These are phyloP conservation scores for Ptilorrhoa leucosticta DNA, from an alignment of 2,113 vertebrate species.

Conservation along the genomic window DNA sequence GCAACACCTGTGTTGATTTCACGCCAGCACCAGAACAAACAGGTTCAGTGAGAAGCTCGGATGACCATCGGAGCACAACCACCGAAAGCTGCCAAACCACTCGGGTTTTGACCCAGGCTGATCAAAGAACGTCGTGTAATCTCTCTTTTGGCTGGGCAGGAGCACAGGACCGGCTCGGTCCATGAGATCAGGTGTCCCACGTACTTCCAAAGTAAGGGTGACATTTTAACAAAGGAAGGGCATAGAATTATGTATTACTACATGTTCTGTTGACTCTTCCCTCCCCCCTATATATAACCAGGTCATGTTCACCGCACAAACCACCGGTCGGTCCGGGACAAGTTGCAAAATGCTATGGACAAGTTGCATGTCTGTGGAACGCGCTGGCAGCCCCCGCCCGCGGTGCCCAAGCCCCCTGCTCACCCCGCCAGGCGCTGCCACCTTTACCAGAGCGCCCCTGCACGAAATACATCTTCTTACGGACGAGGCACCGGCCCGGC, in stretches of 20 bases:
- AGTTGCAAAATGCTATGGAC: accelerated
- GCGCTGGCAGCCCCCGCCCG: background rate
- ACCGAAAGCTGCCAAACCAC: background rate
- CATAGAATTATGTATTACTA: accelerated
- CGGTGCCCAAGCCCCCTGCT: background rate
- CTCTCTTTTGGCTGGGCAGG: background rate
- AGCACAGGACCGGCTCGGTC: background rate
- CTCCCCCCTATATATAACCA: accelerated
- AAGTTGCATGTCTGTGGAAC: background rate
- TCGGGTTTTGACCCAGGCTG: background rate
- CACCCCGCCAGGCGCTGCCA: background rate
- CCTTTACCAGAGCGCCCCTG: accelerated
- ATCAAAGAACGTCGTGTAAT: background rate
- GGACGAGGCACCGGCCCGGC: background rate
- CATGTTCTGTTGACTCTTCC: background rate
- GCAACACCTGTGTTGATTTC: background rate
- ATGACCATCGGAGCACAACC: background rate
- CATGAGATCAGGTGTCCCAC: background rate
- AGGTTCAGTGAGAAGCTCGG: background rate
- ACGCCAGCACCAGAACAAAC: background rate
- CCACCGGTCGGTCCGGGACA: background rate
- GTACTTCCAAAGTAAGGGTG: background rate
- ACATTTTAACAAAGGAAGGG: background rate
- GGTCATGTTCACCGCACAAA: background rate
- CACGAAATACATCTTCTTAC: background rate